A percentile compares a stretch with the other conserved stretches of the same genome.
Evolutionary conservation across 2,113 vertebrate genomes (phyloP).

Genomic region (Pelecanoides urinatrix): DNA sequence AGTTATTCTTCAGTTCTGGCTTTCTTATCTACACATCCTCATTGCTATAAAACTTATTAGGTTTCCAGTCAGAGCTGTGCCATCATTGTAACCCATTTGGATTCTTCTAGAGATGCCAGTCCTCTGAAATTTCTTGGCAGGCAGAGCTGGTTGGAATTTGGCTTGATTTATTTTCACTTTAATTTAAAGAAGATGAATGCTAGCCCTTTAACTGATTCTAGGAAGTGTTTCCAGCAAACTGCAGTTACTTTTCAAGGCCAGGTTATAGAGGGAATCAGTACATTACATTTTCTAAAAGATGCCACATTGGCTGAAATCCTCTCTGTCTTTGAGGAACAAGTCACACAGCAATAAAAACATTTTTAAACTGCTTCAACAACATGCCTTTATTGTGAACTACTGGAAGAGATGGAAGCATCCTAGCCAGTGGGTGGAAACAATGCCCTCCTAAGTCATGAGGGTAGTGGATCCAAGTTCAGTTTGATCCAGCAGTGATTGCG

Average conservation of each 20-base stretch:
- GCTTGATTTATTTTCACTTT: not conserved
- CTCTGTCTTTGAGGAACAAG: not conserved
- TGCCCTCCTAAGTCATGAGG: not conserved
- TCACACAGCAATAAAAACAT: not conserved
- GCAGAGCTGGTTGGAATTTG: not conserved
- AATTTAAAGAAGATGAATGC: constrained; percentile 13
- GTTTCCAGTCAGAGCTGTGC: not conserved
- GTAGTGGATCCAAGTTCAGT: not conserved
- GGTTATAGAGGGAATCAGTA: not conserved
- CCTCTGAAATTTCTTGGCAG: not conserved
- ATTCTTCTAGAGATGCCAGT: not conserved
- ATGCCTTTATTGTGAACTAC: not conserved
- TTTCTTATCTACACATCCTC: not conserved
- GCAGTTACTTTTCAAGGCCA: not conserved
- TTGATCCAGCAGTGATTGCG: not conserved
- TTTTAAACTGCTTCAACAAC: not conserved
- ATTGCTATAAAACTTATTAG: not conserved
- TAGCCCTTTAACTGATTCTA: not conserved
- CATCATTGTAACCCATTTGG: not conserved
- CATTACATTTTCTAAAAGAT: not conserved
- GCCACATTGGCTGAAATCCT: not conserved
- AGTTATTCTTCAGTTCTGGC: not conserved
- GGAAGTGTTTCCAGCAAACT: not conserved
- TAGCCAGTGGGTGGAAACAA: not conserved
- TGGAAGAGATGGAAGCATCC: not conserved